Evolutionary conservation across 1,140 invertebrate genomes (phyloP), one percentile per base, ranked within the genome.

Genomic region (Drosophila guanche): DNA sequence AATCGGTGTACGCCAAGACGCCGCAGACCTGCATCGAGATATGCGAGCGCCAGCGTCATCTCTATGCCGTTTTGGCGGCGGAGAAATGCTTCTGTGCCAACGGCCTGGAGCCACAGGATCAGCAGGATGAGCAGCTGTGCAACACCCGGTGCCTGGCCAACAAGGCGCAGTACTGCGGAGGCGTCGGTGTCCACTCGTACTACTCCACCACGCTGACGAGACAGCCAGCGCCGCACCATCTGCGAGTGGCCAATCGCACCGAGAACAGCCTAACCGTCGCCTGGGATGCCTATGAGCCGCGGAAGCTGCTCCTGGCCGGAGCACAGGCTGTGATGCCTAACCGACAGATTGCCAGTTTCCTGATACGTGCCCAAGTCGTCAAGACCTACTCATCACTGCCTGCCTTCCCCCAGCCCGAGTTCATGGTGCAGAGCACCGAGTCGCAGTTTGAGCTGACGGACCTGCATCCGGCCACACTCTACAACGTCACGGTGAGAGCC

Each of bases 381-480:
- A 79, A 92, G 61, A 93, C 93, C 1, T 93, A 90, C 70, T 91
- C 93, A 5, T 72, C 74, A 1, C 47, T 74, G 29, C 76, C 84
- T 0, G 58, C 79, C 7, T 89, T 90, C 2, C 57, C 58, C 1
- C 86, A 83, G 25, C 80, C 78, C 0, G 84, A 91, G 75, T 93
- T 93, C 91, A 90, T 91, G 51, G 91, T 94, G 1, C 90, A 92
- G 33, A 93, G 92, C 72, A 90, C 79, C 5, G 93, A 92, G 43
- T 84, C 92, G 1, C 78, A 91, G 12, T 91, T 92, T 10, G 92
- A 93, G 55, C 75, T 96, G 0, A 92, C 93, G 51, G 94, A 94
- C 66, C 90, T 97, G 3, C 93, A 95, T 54, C 95, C 95, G 1
- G 95, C 95, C 5, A 95, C 95, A 1, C 91, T 93, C 12, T 97